Evolutionary conservation across 2,888 invertebrate genomes (phyloP), one percentile per base, ranked within the genome.

Genomic region (Syrphus vitripennis): DNA sequence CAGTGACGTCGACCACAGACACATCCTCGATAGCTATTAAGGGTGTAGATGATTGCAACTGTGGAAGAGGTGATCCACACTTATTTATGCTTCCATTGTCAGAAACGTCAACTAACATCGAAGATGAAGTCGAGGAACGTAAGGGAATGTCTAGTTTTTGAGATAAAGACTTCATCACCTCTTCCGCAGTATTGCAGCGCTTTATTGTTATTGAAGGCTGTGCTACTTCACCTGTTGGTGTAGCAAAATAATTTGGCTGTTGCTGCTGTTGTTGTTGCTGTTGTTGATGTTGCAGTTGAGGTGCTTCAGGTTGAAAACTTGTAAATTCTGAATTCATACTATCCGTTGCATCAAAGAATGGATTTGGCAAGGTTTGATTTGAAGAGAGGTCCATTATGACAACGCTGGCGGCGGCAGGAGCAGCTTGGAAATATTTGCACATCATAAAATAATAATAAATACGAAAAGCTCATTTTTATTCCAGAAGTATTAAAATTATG

Each of bases 341-440:
- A 69, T 90, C 91, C 89, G 90, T 88, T 87, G 89, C 88, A 88
- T 91, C 91, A 83, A 91, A 91, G 89, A 92, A 92, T 88, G 92
- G 92, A 91, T 92, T 92, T 88, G 91, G 91, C 89, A 92, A 83
- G 50, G 90, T 89, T 75, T 82, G 79, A 59, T 50, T 81, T 65
- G 79, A 71, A 67, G 77, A 48, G 55, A 65, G 42, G 42, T 86
- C 87, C 75, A 87, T 75, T 78, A 88, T 88, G 81, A 88, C 88
- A 76, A 59, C 53, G 78, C 59, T 82, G 31, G 19, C 42, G 61
- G 57, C 72, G 80, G 65, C 87, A 29, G 50, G 34, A 63, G 83
- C 74, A 82, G 86, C 87, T 87, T 87, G 83, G 59, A 87, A 87
- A 83, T 71, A 77, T 61, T 61, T 77, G 75, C 67, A 76, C 50